Evolutionary conservation across 2,888 invertebrate genomes (phyloP).

Genomic region (Stomorhina lunata): DNA sequence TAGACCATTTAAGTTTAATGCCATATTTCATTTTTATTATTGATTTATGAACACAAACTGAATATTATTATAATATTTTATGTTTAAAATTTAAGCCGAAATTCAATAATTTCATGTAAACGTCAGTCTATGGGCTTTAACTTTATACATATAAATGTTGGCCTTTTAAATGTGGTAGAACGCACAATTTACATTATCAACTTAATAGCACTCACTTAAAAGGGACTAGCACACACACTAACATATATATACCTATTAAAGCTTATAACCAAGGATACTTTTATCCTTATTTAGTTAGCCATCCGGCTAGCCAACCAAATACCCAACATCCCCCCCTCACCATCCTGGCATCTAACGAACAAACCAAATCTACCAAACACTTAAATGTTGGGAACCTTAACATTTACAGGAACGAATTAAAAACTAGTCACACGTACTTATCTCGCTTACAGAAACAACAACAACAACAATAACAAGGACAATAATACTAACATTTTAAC

Average conservation of each 20-base stretch:
- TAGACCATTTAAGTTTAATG: not conserved
- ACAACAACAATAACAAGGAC: too few relatives aligned
- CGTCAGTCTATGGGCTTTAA: not conserved
- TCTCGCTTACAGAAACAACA: too few relatives aligned
- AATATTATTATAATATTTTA: slow-evolving; percentile 23
- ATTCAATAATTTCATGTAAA: not conserved
- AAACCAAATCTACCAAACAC: slow-evolving; percentile 15
- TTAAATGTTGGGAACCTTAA: slow-evolving; percentile 35
- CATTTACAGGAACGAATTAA: slow-evolving; percentile 42
- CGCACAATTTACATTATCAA: slow-evolving; percentile 47
- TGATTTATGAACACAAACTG: slow-evolving; percentile 42
- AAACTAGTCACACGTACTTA: slow-evolving; percentile 52
- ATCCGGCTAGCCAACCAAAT: not conserved
- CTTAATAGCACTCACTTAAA: slow-evolving; percentile 39
- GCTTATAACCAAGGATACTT: not conserved
- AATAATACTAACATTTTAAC: slow-evolving; percentile 27
- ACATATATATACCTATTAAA: not conserved
- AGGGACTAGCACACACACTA: not conserved
- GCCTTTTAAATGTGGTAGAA: slow-evolving; percentile 24
- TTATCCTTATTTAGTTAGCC: not conserved
- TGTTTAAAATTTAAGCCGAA: slow-evolving; percentile 15
- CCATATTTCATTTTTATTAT: not conserved
- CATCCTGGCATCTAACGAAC: not conserved
- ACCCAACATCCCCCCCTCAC: not conserved
- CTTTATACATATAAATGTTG: not conserved